Conservation (phyloP, 1,140 invertebrate species). For the Glossosoma conforme region DNA sequence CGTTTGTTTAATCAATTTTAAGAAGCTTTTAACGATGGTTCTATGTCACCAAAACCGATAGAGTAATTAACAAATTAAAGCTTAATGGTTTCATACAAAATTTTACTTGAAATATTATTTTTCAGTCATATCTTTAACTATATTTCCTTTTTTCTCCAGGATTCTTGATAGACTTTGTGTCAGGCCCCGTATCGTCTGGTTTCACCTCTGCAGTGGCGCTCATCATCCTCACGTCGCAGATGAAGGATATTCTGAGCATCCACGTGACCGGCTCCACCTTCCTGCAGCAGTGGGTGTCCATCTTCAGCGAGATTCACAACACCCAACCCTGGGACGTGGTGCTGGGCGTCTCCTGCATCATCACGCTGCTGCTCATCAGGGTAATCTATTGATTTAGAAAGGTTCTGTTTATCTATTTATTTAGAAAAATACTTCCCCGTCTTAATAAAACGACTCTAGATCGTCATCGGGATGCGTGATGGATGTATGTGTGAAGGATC, state of each 20-base stretch:
- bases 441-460: too few relatives aligned
- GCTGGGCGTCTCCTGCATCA: constrained; percentile 67
- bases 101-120: too few relatives aligned
- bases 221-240: constrained; percentile 83
- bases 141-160: constrained; percentile 54
- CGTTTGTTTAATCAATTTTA: too few relatives aligned
- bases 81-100: too few relatives aligned
- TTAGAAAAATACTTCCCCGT: too few relatives aligned
- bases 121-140: neutral
- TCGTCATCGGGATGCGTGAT: too few relatives aligned
- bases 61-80: too few relatives aligned
- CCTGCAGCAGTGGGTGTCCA: constrained; percentile 64
- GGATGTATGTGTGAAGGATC: too few relatives aligned
- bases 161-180: constrained; percentile 91
- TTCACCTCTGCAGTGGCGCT: constrained; percentile 91
- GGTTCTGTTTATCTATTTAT: too few relatives aligned
- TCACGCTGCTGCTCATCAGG: constrained; percentile 64
- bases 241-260: constrained; percentile 80
- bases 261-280: constrained; percentile 68
- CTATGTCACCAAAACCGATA: too few relatives aligned
- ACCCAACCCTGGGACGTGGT: constrained; percentile 62
- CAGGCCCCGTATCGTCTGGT: constrained; percentile 85
- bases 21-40: too few relatives aligned
- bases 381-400: too few relatives aligned
- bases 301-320: constrained; percentile 57